phyloP scores from a whole-genome alignment of 2,113 vertebrate species.

The Myocastor coypus region DNA sequence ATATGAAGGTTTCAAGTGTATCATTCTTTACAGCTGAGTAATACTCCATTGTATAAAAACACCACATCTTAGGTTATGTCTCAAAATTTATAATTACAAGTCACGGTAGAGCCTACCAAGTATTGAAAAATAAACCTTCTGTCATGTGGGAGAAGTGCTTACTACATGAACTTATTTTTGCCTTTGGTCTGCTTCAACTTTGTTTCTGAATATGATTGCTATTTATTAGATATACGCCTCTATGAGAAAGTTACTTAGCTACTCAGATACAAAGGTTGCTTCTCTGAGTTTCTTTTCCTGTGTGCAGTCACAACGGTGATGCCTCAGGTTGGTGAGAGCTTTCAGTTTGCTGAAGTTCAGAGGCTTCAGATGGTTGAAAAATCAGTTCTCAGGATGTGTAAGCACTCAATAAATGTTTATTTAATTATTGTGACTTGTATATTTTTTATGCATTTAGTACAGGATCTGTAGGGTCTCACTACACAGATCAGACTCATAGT shows the following conservation, averaged over 20 bases:
- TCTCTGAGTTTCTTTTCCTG: not conserved
- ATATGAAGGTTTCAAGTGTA: too few relatives aligned
- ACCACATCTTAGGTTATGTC: not conserved
- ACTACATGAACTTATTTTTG: not conserved
- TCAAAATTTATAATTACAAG: not conserved
- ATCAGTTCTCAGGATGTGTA: not conserved
- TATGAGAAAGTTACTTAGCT: not conserved
- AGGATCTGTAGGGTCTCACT: too few relatives aligned
- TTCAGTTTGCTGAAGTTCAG: not conserved
- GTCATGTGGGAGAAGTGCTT: not conserved
- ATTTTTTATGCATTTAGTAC: too few relatives aligned
- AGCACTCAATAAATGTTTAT: not conserved
- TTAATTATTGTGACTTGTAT: conserved; percentile 17
- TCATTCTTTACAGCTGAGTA: too few relatives aligned
- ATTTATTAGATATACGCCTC: not conserved
- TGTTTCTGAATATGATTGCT: not conserved
- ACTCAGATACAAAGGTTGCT: not conserved
- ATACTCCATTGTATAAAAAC: too few relatives aligned
- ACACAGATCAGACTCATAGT: too few relatives aligned
- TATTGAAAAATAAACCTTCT: not conserved
- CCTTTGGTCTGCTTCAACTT: not conserved
- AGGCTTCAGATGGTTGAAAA: too few relatives aligned
- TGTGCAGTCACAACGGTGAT: not conserved
- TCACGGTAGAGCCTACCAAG: not conserved
- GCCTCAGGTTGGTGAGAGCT: not conserved